A percentile compares a stretch with the other conserved stretches of the same genome.
Conservation (phyloP, 2,797 vertebrate genomes). For the Austrolebias charrua region DNA sequence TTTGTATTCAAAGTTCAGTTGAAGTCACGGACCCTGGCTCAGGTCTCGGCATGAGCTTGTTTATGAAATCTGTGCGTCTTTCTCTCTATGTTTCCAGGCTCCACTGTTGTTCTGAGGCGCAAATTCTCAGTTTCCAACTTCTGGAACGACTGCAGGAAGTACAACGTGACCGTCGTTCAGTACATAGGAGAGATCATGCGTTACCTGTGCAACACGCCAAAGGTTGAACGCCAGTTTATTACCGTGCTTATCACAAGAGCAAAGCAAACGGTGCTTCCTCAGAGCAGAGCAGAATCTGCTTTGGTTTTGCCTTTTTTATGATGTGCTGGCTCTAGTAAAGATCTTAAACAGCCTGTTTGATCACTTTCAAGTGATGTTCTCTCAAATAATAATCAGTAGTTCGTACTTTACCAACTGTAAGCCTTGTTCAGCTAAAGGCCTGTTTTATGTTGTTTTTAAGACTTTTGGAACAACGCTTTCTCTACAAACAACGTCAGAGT, state of each 20-base stretch:
- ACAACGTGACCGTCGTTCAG: slow-evolving; percentile 86
- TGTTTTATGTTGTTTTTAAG: too few species aligned
- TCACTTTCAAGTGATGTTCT: too few species aligned
- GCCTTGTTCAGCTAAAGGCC: too few species aligned
- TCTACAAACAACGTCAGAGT: too few species aligned
- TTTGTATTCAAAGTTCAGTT: slow-evolving; percentile 40
- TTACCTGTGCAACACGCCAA: slow-evolving; percentile 85
- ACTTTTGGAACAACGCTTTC: too few species aligned
- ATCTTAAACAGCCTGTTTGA: too few species aligned
- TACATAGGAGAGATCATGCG: slow-evolving; percentile 90
- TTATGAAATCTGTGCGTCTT: slow-evolving; percentile 18
- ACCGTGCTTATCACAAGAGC: background rate
- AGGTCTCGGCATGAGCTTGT: background rate
- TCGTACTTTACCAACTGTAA: too few species aligned
- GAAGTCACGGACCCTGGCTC: background rate
- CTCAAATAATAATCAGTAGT: too few species aligned
- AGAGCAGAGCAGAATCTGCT: too few species aligned
- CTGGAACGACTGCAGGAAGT: slow-evolving; percentile 89
- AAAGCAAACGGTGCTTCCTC: too few species aligned
- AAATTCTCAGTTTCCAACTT: slow-evolving; percentile 90
- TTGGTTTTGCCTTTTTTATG: too few species aligned
- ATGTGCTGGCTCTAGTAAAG: too few species aligned
- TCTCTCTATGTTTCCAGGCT: slow-evolving; percentile 69
- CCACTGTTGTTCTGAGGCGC: slow-evolving; percentile 79
- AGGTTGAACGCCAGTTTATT: slow-evolving; percentile 68